Percentiles rank a stretch among this genome's conserved stretches.
Conservation (phyloP, 2,113 vertebrate genomes). For the Bos indicus region DNA sequence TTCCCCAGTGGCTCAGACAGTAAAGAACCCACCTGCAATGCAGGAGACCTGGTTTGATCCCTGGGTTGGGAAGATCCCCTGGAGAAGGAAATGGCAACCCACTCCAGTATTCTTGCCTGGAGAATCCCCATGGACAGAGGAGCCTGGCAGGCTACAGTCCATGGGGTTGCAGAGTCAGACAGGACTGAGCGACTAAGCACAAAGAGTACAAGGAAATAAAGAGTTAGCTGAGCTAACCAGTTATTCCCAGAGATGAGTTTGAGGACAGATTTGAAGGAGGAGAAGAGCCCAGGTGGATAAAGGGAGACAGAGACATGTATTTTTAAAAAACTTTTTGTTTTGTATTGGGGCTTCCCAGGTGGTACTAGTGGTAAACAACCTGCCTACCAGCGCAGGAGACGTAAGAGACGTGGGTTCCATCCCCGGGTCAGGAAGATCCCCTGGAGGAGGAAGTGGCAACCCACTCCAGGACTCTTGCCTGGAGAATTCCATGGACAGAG, state of each 20-base stretch:
- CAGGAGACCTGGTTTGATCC: not conserved
- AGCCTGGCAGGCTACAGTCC: not conserved
- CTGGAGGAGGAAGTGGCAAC: not conserved
- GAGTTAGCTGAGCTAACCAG: not conserved
- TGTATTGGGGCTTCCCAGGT: not conserved
- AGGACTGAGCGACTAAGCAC: not conserved
- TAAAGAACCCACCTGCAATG: not conserved
- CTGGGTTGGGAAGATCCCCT: not conserved
- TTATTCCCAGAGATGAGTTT: not conserved
- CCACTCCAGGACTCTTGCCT: not conserved
- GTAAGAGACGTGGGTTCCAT: not conserved
- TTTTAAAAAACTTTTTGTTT: not conserved
- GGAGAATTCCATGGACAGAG: not conserved
- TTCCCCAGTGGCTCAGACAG: not conserved
- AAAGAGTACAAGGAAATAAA: not conserved
- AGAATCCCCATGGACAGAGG: not conserved
- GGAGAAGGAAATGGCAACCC: not conserved
- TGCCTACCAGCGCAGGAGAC: not conserved
- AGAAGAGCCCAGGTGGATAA: not conserved
- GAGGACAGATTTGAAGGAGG: not conserved
- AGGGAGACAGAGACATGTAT: not conserved
- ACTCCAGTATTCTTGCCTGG: not conserved
- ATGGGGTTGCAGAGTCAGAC: not conserved
- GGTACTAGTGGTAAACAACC: not conserved
- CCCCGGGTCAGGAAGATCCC: not conserved